Conservation (phyloP, 1,140 invertebrate species). For the Pseudomyrmex cubaensis region DNA sequence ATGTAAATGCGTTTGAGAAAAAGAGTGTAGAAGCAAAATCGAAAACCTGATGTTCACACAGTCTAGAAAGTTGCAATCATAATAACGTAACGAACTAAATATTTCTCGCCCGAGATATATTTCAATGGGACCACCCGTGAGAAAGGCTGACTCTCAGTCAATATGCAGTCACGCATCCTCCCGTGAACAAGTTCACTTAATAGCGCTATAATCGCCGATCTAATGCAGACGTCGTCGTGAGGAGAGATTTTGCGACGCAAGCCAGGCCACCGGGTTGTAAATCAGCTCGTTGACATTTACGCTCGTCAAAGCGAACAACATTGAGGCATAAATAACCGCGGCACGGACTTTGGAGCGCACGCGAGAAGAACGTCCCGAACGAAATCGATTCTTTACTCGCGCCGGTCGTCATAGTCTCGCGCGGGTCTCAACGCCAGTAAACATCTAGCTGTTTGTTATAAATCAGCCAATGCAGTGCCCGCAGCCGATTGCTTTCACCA, state of each 20-base stretch:
- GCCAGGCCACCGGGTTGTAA: slow-evolving; percentile 77
- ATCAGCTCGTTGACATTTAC: slow-evolving; percentile 80
- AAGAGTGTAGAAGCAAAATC: neutral
- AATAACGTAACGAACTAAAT: neutral
- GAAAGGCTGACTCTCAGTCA: neutral
- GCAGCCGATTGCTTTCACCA: slow-evolving; percentile 63
- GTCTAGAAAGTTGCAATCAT: neutral
- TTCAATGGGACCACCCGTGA: slow-evolving; percentile 6
- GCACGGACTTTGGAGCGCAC: slow-evolving; percentile 70
- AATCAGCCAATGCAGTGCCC: slow-evolving; percentile 60
- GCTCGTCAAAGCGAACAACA: slow-evolving; percentile 83
- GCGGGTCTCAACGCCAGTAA: slow-evolving; percentile 51
- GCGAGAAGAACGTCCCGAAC: slow-evolving; percentile 21
- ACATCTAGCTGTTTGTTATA: slow-evolving; percentile 70
- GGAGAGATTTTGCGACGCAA: slow-evolving; percentile 37
- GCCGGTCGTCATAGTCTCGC: slow-evolving; percentile 39
- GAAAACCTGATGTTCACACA: neutral
- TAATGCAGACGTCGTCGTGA: slow-evolving; percentile 76
- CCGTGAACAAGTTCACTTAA: neutral
- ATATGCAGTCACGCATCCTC: neutral
- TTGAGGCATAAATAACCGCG: slow-evolving; percentile 81
- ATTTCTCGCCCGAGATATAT: neutral
- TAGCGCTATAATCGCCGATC: slow-evolving; percentile 50
- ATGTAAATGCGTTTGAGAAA: neutral
- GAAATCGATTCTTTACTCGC: slow-evolving; percentile 63